These are phyloP conservation scores for Crepidodera aurea DNA, from an alignment of 2,888 invertebrate genomes.

Conservation along the genomic window DNA sequence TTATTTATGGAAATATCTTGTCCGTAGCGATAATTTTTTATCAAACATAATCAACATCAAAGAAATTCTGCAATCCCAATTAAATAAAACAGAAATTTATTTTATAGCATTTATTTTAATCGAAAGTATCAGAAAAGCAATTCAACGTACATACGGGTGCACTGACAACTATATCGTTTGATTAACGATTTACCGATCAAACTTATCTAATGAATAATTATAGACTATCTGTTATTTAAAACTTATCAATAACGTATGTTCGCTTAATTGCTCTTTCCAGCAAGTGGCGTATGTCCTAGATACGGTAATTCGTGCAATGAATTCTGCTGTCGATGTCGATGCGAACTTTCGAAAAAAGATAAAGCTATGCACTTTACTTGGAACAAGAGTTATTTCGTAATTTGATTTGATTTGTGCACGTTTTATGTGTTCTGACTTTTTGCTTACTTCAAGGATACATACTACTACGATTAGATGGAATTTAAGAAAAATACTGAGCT, in stretches of 20 bases:
- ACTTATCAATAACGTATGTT: constrained; percentile 33
- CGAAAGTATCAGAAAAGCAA: not conserved
- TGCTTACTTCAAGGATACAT: not conserved
- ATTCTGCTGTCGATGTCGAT: constrained; percentile 2
- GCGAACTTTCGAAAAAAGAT: not conserved
- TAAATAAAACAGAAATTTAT: not conserved
- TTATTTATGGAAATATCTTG: too few species aligned
- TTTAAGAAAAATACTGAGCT: not conserved
- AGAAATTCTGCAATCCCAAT: not conserved
- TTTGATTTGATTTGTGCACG: not conserved
- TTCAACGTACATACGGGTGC: constrained; percentile 3
- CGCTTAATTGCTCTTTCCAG: constrained; percentile 30
- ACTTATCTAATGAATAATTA: constrained; percentile 29
- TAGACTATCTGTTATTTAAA: constrained; percentile 21
- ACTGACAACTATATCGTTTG: constrained; percentile 28
- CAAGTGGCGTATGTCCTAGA: constrained; percentile 34
- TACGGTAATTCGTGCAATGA: constrained; percentile 26
- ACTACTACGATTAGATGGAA: not conserved
- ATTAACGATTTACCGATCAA: constrained; percentile 25
- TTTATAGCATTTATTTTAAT: not conserved
- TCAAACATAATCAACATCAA: not conserved
- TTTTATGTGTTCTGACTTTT: not conserved
- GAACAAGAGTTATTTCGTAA: not conserved
- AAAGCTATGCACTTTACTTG: not conserved
- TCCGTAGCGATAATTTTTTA: not conserved